A percentile compares a stretch with the other conserved stretches of the same genome.
phyloP scores from a whole-genome alignment of 1,140 invertebrate genomes.

The Pseudomyrmex sp. region DNA sequence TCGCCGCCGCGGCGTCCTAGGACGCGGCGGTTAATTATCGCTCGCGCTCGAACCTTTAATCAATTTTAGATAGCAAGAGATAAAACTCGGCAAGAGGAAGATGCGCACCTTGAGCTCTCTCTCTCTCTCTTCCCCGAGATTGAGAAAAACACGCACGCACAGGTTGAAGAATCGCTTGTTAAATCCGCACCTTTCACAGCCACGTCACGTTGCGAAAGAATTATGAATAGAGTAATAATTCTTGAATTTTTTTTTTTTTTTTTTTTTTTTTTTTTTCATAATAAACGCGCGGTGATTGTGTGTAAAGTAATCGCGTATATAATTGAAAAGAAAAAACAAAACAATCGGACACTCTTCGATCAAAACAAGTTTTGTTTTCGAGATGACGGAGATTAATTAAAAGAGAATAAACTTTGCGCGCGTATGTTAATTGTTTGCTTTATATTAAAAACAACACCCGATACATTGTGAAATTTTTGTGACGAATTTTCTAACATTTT shows the following conservation, averaged over 20 bases:
- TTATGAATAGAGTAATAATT: conserved; percentile 47
- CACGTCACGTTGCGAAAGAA: conserved; percentile 29
- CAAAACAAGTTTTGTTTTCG: too few species aligned
- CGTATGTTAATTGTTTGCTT: too few species aligned
- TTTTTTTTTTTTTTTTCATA: conserved; percentile 8
- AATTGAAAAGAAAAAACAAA: neutral
- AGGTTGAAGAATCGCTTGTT: conserved; percentile 15
- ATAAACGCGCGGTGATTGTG: neutral
- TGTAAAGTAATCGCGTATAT: neutral
- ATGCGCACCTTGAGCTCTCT: neutral
- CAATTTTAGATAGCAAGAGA: conserved; percentile 1
- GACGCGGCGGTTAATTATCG: conserved; percentile 15
- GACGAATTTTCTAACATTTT: too few species aligned
- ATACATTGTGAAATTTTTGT: too few species aligned
- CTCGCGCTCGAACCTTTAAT: conserved; percentile 26
- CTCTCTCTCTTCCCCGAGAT: neutral
- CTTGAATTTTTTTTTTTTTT: neutral
- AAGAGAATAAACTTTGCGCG: too few species aligned
- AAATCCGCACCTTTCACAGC: conserved; percentile 33
- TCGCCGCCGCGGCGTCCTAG: neutral
- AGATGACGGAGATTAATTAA: too few species aligned
- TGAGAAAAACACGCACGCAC: neutral
- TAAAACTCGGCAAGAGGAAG: conserved; percentile 5
- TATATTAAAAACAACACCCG: too few species aligned
- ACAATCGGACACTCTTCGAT: too few species aligned